Evolutionary conservation across 1,140 invertebrate genomes (phyloP).

Genomic region (Tigriopus japonicus): DNA sequence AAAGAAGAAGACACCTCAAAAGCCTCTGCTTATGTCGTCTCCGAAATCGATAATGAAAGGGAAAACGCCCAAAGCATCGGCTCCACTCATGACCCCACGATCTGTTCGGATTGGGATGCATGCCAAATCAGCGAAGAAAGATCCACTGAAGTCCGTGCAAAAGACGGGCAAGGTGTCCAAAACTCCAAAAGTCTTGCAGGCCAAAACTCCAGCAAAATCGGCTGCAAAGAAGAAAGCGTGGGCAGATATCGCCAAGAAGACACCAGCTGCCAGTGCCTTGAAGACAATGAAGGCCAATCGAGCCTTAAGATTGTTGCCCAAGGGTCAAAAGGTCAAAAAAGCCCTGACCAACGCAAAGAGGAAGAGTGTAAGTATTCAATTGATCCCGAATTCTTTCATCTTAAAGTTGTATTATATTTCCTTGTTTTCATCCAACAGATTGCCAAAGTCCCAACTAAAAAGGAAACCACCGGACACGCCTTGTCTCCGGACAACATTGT

Average conservation of each 20-base stretch:
- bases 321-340: neutral
- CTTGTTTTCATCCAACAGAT: neutral
- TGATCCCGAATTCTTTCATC: no score
- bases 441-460: neutral
- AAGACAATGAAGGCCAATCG: neutral
- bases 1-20: no score
- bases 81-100: neutral
- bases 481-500: slow-evolving; percentile 25
- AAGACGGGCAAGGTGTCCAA: no score
- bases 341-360: no score
- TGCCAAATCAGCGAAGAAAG: neutral
- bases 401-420: no score
- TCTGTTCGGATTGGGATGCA: neutral
- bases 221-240: neutral
- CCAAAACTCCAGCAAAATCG: neutral
- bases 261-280: neutral
- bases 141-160: no score
- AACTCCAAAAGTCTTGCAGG: slow-evolving; percentile 1
- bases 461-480: slow-evolving; percentile 24
- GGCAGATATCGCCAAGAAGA: neutral
- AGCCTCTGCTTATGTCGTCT: no score
- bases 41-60: neutral
- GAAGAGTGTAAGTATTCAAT: no score
- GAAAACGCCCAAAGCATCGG: slow-evolving; percentile 2
- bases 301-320: neutral